Base-by-base conservation (phyloP, 2,113 vertebrate species). In the Bostrychus sinensis region DNA sequence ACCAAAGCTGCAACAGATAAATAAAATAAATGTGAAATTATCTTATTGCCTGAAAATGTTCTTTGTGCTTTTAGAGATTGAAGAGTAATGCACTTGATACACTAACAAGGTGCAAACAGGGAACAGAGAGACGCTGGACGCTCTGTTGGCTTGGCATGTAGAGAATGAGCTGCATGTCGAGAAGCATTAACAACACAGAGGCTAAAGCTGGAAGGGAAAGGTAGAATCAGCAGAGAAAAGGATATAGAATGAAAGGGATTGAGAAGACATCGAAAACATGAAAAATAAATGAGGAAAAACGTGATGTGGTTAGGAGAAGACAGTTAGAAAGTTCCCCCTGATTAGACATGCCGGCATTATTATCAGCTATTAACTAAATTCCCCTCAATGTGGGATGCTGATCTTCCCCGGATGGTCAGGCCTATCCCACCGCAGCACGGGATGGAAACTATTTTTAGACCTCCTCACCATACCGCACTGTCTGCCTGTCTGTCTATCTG, bases 381-480 rank as follows among this genome's bases (percentile, higher is more conserved):
- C 59, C 57, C 77, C 48, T 67, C 54, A 81, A 63, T 75, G 66
- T 76, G 75, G 56, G 66, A 59, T 61, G 56, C 78, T 77, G 75
- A 62, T 73, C 67, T 70, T 41, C 60, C 25, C 71, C 64, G 46
- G 61, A 64, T 46, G 22, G 25, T 75, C 66, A 80, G 59, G 42
- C 51, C 69, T 50, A 43, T 65, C 48, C 64, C 65, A 65, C 23
- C 28, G 28, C 37, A 6, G 43, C 70, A 77, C 23, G 65, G 66
- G 58, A 38, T 67, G 75, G 36, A 38, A 70, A 62, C 79, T 80
- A 85, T 89, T 84, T 72, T 83, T 86, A 83, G 69, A 77, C 63
- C 57, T 57, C 51, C 58, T 45, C 55, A 56, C 36, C 43, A 16
- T 25, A 43, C 51, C 56, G 38, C 50, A 6, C 66, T 66, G 67